phyloP scores from a whole-genome alignment of 2,113 vertebrate genomes.

The Phoenicopterus ruber region DNA sequence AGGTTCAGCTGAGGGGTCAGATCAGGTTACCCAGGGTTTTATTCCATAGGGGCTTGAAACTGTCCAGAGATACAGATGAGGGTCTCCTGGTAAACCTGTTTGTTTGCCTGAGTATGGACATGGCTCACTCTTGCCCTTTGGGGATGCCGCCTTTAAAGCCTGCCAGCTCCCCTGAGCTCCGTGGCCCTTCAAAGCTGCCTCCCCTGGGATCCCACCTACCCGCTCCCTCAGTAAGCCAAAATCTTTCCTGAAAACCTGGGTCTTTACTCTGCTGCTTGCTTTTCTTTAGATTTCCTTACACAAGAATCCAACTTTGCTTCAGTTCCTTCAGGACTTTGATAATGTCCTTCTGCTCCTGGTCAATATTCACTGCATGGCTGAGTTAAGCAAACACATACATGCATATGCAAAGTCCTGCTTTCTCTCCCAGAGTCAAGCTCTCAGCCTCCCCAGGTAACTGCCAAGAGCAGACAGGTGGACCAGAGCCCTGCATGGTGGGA shows the following conservation, averaged over 20 bases:
- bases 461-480: not conserved
- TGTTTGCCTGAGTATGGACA: not conserved
- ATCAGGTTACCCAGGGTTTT: not conserved
- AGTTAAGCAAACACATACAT: not conserved
- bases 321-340: not conserved
- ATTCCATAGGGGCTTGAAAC: not conserved
- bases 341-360: not conserved
- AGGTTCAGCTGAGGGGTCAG: not conserved
- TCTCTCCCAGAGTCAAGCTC: not conserved
- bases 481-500: accelerated
- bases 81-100: not conserved
- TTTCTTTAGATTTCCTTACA: not conserved
- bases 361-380: not conserved
- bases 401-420: not conserved
- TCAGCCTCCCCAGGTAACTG: not conserved
- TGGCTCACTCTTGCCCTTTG: not conserved
- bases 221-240: not conserved
- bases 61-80: not conserved
- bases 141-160: not conserved
- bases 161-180: not conserved
- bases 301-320: not conserved
- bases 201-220: not conserved
- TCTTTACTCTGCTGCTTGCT: not conserved
- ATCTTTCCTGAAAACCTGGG: not conserved
- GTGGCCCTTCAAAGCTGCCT: not conserved